phyloP scores from a whole-genome alignment of 2,888 invertebrate species.

The Artemia sinica region DNA sequence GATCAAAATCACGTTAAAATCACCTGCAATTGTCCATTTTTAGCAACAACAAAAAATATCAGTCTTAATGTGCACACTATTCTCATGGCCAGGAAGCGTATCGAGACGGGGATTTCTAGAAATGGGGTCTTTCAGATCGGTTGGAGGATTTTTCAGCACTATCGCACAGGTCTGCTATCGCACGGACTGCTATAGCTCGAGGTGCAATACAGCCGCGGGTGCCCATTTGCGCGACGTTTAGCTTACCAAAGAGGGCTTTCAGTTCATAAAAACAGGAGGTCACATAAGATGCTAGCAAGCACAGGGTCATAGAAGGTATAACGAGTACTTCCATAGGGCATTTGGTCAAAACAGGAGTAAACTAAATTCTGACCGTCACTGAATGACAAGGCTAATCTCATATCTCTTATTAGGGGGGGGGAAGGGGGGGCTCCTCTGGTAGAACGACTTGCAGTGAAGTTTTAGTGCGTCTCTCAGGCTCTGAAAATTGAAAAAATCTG shows the following conservation, averaged over 20 bases:
- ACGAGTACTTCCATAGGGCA: constrained; percentile 7
- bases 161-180: neutral
- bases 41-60: neutral
- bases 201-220: neutral
- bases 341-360: neutral
- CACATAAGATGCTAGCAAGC: neutral
- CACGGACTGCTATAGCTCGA: neutral
- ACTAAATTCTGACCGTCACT: neutral
- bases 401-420: neutral
- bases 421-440: neutral
- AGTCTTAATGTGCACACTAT: neutral
- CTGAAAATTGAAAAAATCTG: constrained; percentile 10
- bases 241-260: neutral
- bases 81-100: constrained; percentile 7
- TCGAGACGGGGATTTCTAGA: constrained; percentile 3
- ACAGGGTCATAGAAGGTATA: neutral
- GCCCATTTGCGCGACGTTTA: neutral
- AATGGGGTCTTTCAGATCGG: constrained; percentile 10
- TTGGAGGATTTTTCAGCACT: constrained; percentile 9
- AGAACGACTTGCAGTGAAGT: neutral
- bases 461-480: neutral
- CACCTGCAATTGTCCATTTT: constrained; percentile 10
- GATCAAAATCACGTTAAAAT: constrained; percentile 4
- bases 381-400: neutral
- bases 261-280: neutral